Evolutionary conservation across 2,797 vertebrate genomes (phyloP), one percentile per base, ranked within the genome.

Genomic region (Lutjanus campechanus): DNA sequence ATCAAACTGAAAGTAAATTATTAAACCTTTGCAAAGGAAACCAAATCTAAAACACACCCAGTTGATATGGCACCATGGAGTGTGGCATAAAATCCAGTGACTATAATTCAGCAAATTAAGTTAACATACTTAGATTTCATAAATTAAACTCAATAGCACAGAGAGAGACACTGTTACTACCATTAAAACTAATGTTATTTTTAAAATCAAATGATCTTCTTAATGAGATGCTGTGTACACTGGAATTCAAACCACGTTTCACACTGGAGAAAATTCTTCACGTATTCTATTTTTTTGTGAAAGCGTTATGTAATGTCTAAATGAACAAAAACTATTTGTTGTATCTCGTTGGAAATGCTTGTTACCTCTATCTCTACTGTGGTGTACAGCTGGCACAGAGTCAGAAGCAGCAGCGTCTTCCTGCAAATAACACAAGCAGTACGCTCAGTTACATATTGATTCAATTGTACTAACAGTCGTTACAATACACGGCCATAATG

Each of bases 301-400:
- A 36, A 4, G 4, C 29, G 5, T 36, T 4, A 36, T 36, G 29
- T 5, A 36, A 36, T 19, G 58, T 59, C 19, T 7, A 36, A 69
- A 25, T 51, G 2, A 36, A 60, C 10, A 43, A 41, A 16, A 70
- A n/a, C 4, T 15, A 16, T 22, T 46, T 49, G 49, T 10, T 10
- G 20, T 13, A 17, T 61, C 2, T 25, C 46, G 12, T 13, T 40
- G 40, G 1, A 11, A 44, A 51, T 12, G 22, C 7, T 1, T 13
- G 91, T 96, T 95, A 99, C 98, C 97, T 99, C 98, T 41, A 99
- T 95, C 93, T 98, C 97, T 16, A 99, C 95, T n/a, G 95, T 98
- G 36, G 98, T 99, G 92, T 95, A 97, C 19, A 95, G 90, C 93
- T 99, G 98, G 89, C 96, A 96, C 70, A 98, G 82, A 0, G 98